phyloP scores from a whole-genome alignment of 92 coral and sea anemone genomes.

The Isaurus tuberculatus region DNA sequence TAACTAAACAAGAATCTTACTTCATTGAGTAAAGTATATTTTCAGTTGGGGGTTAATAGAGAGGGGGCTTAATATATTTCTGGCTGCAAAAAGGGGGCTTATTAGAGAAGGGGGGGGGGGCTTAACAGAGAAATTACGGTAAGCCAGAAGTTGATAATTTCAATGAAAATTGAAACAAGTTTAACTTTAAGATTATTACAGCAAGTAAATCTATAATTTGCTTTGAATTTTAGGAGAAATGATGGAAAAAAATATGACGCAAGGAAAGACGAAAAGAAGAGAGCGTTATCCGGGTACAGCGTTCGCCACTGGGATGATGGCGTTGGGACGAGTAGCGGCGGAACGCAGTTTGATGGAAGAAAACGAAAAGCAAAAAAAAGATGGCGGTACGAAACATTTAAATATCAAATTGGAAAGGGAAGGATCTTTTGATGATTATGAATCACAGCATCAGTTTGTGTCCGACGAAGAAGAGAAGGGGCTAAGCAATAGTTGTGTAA shows the following conservation, averaged over 20 bases:
- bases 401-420: constrained; percentile 14
- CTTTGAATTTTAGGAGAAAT: constrained; percentile 14
- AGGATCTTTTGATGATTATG: constrained; percentile 18
- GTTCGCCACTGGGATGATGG: constrained; percentile 30
- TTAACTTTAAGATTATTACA: not conserved
- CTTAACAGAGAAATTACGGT: no score
- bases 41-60: no score
- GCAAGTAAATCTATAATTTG: not conserved
- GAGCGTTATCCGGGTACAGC: not conserved
- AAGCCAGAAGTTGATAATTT: no score
- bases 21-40: no score
- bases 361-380: constrained; percentile 9
- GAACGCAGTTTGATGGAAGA: constrained; percentile 35
- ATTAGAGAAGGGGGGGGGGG: no score
- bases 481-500: not conserved
- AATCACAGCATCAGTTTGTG: constrained; percentile 3
- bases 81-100: no score
- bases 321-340: constrained; percentile 29
- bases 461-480: constrained; percentile 36
- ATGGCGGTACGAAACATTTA: not conserved
- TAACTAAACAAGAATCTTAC: no score
- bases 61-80: no score
- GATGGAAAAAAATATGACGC: not conserved
- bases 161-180: not conserved
- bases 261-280: not conserved